Evolutionary conservation across 2,888 invertebrate species (phyloP).

Genomic region (Cephus runcator): DNA sequence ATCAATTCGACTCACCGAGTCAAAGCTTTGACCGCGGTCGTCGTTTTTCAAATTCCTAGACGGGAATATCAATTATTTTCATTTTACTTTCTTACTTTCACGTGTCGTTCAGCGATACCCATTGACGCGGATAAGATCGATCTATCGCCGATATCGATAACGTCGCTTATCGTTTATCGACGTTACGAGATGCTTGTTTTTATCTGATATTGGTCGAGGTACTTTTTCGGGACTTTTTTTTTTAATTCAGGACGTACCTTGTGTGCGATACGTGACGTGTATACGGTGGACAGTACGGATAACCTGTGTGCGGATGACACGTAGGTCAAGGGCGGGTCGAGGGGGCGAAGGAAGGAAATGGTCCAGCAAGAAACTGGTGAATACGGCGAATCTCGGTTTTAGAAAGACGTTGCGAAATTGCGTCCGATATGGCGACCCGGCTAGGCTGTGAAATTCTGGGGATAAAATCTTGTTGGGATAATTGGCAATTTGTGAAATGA

Average conservation of each 20-base stretch:
- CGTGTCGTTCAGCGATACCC: too few species aligned
- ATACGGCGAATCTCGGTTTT: not conserved
- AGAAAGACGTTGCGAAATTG: not conserved
- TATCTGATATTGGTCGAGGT: too few species aligned
- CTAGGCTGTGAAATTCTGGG: not conserved
- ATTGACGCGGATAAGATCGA: constrained; percentile 26
- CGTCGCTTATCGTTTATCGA: too few species aligned
- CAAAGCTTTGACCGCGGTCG: not conserved
- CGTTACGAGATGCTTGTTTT: too few species aligned
- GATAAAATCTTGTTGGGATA: constrained; percentile 34
- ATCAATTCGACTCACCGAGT: not conserved
- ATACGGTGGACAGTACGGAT: not conserved
- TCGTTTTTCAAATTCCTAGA: not conserved
- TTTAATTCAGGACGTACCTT: not conserved
- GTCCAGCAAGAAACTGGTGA: not conserved
- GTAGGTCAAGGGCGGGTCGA: not conserved
- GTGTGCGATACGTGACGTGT: too few species aligned
- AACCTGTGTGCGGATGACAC: not conserved
- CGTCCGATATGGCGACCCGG: not conserved
- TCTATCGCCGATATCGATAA: not conserved
- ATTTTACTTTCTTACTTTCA: not conserved
- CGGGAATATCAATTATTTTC: not conserved
- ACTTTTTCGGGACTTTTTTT: not conserved
- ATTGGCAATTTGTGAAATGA: constrained; percentile 42
- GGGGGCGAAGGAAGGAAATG: too few species aligned